Conservation (phyloP, 2,888 invertebrate genomes). For the Folsomia manolachei region DNA sequence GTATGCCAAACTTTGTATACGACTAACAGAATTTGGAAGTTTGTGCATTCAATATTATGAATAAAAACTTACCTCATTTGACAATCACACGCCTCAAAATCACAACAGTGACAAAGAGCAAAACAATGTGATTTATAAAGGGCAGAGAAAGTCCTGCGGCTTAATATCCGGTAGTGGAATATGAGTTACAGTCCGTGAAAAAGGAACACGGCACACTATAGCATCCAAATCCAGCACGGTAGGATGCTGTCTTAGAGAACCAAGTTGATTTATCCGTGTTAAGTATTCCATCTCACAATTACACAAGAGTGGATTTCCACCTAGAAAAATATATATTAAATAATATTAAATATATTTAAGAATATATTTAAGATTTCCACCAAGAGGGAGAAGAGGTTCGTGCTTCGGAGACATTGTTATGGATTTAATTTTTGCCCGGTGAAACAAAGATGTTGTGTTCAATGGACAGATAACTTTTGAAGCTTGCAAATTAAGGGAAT, state of each 20-base stretch:
- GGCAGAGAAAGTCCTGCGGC: slow-evolving; percentile 75
- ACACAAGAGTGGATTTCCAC: neutral
- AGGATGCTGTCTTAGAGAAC: slow-evolving; percentile 68
- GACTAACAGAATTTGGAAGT: neutral
- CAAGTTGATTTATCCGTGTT: slow-evolving; percentile 72
- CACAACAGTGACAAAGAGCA: slow-evolving; percentile 80
- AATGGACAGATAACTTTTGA: no score
- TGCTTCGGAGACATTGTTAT: no score
- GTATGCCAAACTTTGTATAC: no score
- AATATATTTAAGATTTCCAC: no score
- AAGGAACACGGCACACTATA: slow-evolving; percentile 72
- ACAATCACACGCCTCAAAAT: slow-evolving; percentile 78
- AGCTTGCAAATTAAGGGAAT: no score
- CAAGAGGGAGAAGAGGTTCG: no score
- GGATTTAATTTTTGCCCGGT: no score
- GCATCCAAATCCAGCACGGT: slow-evolving; percentile 75
- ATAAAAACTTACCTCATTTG: neutral
- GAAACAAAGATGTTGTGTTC: no score
- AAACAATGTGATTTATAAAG: slow-evolving; percentile 80
- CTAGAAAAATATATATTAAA: no score
- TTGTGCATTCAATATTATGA: neutral
- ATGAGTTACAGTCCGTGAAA: slow-evolving; percentile 54
- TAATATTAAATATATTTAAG: no score
- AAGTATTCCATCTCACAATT: slow-evolving; percentile 71
- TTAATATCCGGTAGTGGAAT: slow-evolving; percentile 66